Conservation (phyloP, 2,888 invertebrate species). For the Amphipyra berbera region DNA sequence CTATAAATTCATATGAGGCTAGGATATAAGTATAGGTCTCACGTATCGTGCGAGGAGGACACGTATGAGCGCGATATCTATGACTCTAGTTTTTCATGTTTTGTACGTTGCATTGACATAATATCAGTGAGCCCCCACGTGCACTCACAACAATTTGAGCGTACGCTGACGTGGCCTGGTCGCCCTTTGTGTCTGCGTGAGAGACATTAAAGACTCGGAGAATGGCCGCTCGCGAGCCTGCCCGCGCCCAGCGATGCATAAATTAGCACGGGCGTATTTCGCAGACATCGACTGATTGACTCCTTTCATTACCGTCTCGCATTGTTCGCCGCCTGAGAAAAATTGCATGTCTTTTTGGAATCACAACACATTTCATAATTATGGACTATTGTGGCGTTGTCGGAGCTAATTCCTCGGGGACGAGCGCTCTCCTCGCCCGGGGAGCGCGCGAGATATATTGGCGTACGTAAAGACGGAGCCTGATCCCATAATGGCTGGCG, state of each 20-base stretch:
- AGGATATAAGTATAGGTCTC: slow-evolving; percentile 75
- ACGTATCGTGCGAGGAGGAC: slow-evolving; percentile 66
- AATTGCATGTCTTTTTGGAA: slow-evolving; percentile 84
- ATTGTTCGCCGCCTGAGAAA: slow-evolving; percentile 87
- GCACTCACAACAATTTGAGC: slow-evolving; percentile 36
- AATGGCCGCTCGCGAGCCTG: slow-evolving; percentile 60
- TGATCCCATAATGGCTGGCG: slow-evolving; percentile 79
- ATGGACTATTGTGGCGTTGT: slow-evolving; percentile 89
- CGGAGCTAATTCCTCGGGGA: slow-evolving; percentile 81
- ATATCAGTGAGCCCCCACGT: slow-evolving; percentile 26
- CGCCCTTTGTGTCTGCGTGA: slow-evolving; percentile 79
- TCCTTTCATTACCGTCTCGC: slow-evolving; percentile 87
- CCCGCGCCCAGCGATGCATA: slow-evolving; percentile 74
- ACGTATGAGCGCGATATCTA: slow-evolving; percentile 44
- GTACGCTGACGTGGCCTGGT: slow-evolving; percentile 62
- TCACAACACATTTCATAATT: slow-evolving; percentile 90
- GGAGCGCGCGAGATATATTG: slow-evolving; percentile 78
- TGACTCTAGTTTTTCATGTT: slow-evolving; percentile 31
- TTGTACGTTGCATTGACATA: slow-evolving; percentile 41
- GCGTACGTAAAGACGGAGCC: slow-evolving; percentile 73
- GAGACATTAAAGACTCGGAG: slow-evolving; percentile 66
- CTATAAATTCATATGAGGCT: slow-evolving; percentile 84
- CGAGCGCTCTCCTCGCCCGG: slow-evolving; percentile 76
- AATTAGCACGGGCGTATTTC: slow-evolving; percentile 83
- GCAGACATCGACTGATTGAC: slow-evolving; percentile 88